Evolutionary conservation across 1,140 invertebrate genomes (phyloP), one percentile per base, ranked within the genome.

Genomic region (Trichogramma pretiosum): DNA sequence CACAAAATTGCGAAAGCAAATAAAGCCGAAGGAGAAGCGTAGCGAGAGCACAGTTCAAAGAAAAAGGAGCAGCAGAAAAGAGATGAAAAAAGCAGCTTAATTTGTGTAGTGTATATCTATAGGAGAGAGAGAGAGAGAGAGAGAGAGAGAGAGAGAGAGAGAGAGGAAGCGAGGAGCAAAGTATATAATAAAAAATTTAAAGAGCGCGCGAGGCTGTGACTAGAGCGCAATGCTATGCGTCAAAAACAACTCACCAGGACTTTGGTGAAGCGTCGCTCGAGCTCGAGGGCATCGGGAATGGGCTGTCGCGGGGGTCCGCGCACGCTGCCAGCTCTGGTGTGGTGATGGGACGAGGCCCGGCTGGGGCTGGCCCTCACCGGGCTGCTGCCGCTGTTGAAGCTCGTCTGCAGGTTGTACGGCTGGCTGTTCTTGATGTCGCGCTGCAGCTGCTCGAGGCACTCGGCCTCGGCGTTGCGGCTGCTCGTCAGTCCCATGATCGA

Each of bases 191-290:
- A n/a, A n/a, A n/a, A n/a, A n/a, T n/a, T n/a, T n/a, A n/a, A n/a
- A n/a, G n/a, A n/a, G n/a, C n/a, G n/a, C 3, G 11, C 10, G 38
- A 3, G 38, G 9, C n/a, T 40, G 5, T 24, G 19, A 21, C 11
- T 24, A 22, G 4, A 13, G 23, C 21, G 18, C 37, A 47, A 35
- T n/a, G n/a, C n/a, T n/a, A n/a, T n/a, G n/a, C n/a, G n/a, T n/a
- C n/a, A n/a, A n/a, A n/a, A n/a, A 35, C 33, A 52, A 77, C 88
- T 87, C 71, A 94, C 92, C 82, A 95, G 73, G 61, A 94, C 90
- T 89, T 93, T 93, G 53, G 90, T 89, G 71, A 94, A 95, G 56
- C 89, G 77, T 58, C 83, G 82, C 68, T 94, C 92, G 69, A 95
- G 75, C 70, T 95, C 92, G 56, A 77, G 77, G 30, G 85, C 73